Conservation (phyloP, 2,113 vertebrate genomes). For the Gopherus evgoodei region DNA sequence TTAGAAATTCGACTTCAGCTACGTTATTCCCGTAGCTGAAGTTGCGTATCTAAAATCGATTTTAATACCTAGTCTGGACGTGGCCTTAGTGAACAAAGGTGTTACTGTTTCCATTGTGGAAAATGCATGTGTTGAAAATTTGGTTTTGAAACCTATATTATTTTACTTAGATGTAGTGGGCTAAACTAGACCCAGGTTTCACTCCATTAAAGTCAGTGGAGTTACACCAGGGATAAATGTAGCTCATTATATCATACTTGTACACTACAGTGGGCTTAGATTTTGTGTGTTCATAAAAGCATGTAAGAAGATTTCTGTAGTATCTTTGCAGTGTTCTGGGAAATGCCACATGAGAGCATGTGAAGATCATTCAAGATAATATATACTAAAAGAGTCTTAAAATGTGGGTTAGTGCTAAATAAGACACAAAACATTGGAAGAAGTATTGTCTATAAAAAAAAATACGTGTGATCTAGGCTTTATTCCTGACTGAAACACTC, state of each 20-base stretch:
- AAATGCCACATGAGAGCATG: not conserved
- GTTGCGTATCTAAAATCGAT: too few species aligned
- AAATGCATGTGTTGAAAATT: not conserved
- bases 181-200: not conserved
- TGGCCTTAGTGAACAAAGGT: not conserved
- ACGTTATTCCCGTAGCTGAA: too few species aligned
- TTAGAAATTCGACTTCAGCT: too few species aligned
- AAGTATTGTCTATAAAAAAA: not conserved
- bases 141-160: not conserved
- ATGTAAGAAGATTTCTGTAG: conserved; percentile 27
- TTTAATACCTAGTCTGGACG: too few species aligned
- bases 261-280: not conserved
- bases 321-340: conserved; percentile 34
- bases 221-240: not conserved
- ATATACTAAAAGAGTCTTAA: not conserved
- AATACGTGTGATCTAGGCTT: not conserved
- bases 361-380: not conserved
- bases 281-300: conserved; percentile 41
- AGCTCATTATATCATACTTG: not conserved
- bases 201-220: not conserved
- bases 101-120: not conserved
- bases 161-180: not conserved
- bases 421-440: conserved; percentile 36
- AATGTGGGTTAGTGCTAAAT: conserved; percentile 25
- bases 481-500: not conserved